A percentile compares a stretch with the other conserved stretches of the same genome.
These are phyloP conservation scores for Ptychobarbus kaznakovi DNA, from an alignment of 2,797 vertebrate species.

Conservation along the genomic window DNA sequence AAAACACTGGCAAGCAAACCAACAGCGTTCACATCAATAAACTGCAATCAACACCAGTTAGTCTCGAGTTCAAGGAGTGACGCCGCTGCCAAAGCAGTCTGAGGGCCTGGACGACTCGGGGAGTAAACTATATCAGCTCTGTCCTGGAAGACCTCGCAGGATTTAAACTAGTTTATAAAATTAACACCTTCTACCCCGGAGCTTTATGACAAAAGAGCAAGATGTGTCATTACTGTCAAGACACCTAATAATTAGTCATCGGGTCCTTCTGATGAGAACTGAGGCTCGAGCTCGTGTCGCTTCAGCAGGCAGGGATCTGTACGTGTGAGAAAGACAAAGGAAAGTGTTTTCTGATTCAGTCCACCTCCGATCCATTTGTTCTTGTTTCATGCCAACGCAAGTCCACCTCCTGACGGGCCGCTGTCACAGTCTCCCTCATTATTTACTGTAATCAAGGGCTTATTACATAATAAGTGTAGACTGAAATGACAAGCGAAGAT, in stretches of 20 bases:
- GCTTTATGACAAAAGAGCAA: constrained; percentile 24
- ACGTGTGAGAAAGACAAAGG: constrained; percentile 21
- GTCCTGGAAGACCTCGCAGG: neutral
- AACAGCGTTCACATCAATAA: neutral
- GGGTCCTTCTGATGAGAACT: constrained; percentile 43
- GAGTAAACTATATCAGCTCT: neutral
- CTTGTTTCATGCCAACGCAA: neutral
- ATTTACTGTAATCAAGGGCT: neutral
- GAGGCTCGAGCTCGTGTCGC: constrained; percentile 50
- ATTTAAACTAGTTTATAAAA: constrained; percentile 29
- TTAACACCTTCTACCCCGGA: constrained; percentile 43
- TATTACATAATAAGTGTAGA: neutral
- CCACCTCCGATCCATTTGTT: constrained; percentile 11
- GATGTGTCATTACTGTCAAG: constrained; percentile 36
- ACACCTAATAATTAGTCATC: constrained; percentile 33
- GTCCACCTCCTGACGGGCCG: neutral
- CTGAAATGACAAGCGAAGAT: neutral
- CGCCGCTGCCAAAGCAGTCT: neutral
- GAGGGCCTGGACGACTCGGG: neutral
- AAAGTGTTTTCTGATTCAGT: neutral
- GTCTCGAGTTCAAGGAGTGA: neutral
- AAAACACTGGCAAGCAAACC: neutral
- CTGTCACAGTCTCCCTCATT: neutral
- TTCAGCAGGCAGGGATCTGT: constrained; percentile 52
- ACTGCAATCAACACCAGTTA: neutral